phyloP scores from a whole-genome alignment of 2,888 invertebrate genomes.

The Polydrusus tereticollis region DNA sequence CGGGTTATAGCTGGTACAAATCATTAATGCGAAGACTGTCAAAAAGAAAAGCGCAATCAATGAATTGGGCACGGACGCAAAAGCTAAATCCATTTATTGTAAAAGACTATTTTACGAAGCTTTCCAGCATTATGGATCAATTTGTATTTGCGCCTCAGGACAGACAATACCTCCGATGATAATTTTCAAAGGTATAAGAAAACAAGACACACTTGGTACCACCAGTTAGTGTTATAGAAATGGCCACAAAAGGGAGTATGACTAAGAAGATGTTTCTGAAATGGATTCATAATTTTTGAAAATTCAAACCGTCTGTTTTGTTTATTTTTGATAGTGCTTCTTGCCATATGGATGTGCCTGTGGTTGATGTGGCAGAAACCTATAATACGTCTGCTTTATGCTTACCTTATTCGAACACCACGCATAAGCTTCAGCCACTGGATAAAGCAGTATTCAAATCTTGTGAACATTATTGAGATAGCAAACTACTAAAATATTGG shows the following conservation, averaged over 20 bases:
- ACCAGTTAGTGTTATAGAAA: constrained; percentile 34
- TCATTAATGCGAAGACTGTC: constrained; percentile 46
- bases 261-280: constrained; percentile 51
- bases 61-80: constrained; percentile 54
- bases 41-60: constrained; percentile 45
- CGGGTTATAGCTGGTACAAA: constrained; percentile 50
- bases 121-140: constrained; percentile 54
- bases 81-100: constrained; percentile 39
- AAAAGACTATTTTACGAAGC: constrained; percentile 44
- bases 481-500: constrained; percentile 58
- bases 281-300: constrained; percentile 55
- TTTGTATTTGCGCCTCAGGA: constrained; percentile 57
- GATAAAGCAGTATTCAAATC: constrained; percentile 59
- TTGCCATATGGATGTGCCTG: constrained; percentile 55
- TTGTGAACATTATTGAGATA: constrained; percentile 61
- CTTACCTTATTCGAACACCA: constrained; percentile 61
- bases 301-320: constrained; percentile 50
- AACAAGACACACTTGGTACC: constrained; percentile 55
- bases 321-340: constrained; percentile 57
- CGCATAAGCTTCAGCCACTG: constrained; percentile 61
- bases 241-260: constrained; percentile 57
- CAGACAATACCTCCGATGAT: constrained; percentile 50
- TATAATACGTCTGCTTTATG: constrained; percentile 54
- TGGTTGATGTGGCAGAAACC: constrained; percentile 54
- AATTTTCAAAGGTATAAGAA: constrained; percentile 47